These are phyloP conservation scores for Otocyon megalotis DNA, from an alignment of 2,113 vertebrate species.

Conservation along the genomic window DNA sequence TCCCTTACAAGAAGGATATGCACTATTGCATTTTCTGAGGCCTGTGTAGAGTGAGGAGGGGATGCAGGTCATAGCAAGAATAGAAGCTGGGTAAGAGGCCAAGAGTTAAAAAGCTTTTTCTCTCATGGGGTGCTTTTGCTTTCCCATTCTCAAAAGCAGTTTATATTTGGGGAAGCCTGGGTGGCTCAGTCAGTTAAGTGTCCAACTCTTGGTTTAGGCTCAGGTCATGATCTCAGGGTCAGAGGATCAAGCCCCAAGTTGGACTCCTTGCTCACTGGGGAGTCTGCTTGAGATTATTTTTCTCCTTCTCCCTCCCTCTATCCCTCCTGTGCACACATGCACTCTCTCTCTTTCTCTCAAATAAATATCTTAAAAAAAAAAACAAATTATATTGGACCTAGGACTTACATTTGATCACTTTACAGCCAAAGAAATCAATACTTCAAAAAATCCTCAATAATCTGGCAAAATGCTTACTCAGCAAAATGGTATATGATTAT, in stretches of 20 bases:
- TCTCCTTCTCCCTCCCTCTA: not conserved
- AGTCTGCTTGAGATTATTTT: not conserved
- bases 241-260: not conserved
- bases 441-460: not conserved
- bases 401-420: not conserved
- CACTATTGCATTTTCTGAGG: not conserved
- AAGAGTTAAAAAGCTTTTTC: not conserved
- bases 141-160: not conserved
- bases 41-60: not conserved
- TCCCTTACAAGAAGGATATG: not conserved
- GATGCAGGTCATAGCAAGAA: not conserved
- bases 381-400: not conserved
- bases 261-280: not conserved
- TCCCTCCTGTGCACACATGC: too few species aligned
- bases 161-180: not conserved
- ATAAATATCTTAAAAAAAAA: not conserved
- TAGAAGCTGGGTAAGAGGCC: not conserved
- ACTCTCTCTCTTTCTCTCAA: not conserved
- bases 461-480: conserved; percentile 1
- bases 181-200: not conserved
- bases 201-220: not conserved
- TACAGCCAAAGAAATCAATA: not conserved
- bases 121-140: not conserved
- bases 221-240: not conserved
- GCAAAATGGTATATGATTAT: conserved; percentile 1